A percentile compares a stretch with the other conserved stretches of the same genome.
Conservation (phyloP, 2,888 invertebrate species). For the Octodonta nipae region DNA sequence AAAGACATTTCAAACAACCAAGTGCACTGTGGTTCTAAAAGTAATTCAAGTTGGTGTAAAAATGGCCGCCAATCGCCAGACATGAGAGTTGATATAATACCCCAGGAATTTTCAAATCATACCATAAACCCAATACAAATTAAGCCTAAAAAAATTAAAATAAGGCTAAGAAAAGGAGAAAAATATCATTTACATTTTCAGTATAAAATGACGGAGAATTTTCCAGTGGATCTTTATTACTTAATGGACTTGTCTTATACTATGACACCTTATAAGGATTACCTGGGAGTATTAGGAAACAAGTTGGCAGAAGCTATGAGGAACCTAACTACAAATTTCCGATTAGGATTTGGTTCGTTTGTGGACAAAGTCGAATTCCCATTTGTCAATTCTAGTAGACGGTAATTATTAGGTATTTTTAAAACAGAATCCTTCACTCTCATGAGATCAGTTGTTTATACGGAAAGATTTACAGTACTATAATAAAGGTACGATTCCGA, state of each 20-base stretch:
- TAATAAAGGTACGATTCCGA: too few species aligned
- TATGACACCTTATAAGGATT: slow-evolving; percentile 48
- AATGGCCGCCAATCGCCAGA: too few species aligned
- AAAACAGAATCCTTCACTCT: too few species aligned
- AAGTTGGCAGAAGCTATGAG: slow-evolving; percentile 42
- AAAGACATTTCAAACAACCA: too few species aligned
- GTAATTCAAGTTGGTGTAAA: too few species aligned
- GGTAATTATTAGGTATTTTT: too few species aligned
- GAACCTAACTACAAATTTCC: slow-evolving; percentile 48
- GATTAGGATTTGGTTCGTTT: slow-evolving; percentile 53
- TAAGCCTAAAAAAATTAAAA: slow-evolving; percentile 40
- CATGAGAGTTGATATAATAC: too few species aligned
- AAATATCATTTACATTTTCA: slow-evolving; percentile 32
- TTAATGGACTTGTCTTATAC: slow-evolving; percentile 64
- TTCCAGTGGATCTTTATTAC: slow-evolving; percentile 73
- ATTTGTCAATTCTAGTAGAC: slow-evolving; percentile 44
- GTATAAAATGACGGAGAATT: slow-evolving; percentile 53
- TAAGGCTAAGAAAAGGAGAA: slow-evolving; percentile 40
- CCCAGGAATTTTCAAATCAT: slow-evolving; percentile 9
- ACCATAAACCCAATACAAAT: slow-evolving; percentile 36
- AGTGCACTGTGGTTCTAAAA: too few species aligned
- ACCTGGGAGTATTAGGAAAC: slow-evolving; percentile 38
- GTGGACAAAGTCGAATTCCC: slow-evolving; percentile 57
- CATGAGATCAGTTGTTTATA: too few species aligned
- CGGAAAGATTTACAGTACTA: too few species aligned